Evolutionary conservation across 2,888 invertebrate genomes (phyloP).

Genomic region (Callimorpha dominula): DNA sequence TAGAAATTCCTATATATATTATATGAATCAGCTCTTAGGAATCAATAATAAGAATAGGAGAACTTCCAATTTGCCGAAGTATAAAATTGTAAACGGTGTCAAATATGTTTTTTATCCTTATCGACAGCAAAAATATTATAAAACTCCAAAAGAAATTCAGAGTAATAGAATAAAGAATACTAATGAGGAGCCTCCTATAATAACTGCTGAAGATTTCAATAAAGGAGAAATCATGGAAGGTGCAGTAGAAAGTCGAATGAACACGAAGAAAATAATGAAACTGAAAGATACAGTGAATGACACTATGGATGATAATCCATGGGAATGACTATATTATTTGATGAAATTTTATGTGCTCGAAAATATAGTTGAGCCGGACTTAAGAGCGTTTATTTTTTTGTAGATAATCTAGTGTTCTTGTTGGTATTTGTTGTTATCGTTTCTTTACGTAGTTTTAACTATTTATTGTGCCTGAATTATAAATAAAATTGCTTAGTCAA

Average conservation of each 20-base stretch:
- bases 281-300: constrained; percentile 73
- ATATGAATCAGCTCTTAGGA: constrained; percentile 71
- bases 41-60: constrained; percentile 58
- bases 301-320: constrained; percentile 77
- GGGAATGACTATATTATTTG: constrained; percentile 84
- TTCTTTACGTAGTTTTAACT: constrained; percentile 4
- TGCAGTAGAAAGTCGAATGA: constrained; percentile 69
- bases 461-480: constrained; percentile 5
- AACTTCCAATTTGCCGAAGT: constrained; percentile 64
- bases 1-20: constrained; percentile 74
- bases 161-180: constrained; percentile 49
- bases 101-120: constrained; percentile 75
- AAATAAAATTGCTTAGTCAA: constrained; percentile 8
- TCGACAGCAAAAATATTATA: constrained; percentile 57
- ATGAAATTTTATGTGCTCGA: constrained; percentile 79
- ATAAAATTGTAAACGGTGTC: constrained; percentile 73
- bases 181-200: constrained; percentile 57
- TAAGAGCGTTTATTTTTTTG: constrained; percentile 72
- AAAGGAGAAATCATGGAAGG: constrained; percentile 79
- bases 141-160: constrained; percentile 63
- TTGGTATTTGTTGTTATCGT: background rate
- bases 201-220: constrained; percentile 75
- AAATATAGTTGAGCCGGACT: constrained; percentile 75
- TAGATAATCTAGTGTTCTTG: constrained; percentile 39
- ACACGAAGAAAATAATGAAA: constrained; percentile 68